A percentile compares a stretch with the other conserved stretches of the same genome.
phyloP scores from a whole-genome alignment of 2,888 invertebrate species.

The Agrotis segetum region DNA sequence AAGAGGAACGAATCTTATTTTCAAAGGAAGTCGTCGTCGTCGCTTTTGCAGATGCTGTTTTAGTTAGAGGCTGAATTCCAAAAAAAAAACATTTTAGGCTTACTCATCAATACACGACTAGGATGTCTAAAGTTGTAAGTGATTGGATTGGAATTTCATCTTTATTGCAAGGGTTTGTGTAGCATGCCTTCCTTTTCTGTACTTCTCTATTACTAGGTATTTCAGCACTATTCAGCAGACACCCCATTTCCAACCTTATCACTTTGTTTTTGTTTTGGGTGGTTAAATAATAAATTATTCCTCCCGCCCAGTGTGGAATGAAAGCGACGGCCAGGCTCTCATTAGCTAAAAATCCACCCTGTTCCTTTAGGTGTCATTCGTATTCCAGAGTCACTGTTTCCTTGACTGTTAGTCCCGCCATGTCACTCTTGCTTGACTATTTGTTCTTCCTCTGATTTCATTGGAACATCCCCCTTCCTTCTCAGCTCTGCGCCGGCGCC shows the following conservation, averaged over 20 bases:
- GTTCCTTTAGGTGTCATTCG: too few relatives aligned
- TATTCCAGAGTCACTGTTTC: too few relatives aligned
- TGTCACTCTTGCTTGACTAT: too few relatives aligned
- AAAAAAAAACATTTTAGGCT: background rate
- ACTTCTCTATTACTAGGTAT: background rate
- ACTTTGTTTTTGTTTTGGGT: too few relatives aligned
- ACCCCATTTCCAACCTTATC: background rate
- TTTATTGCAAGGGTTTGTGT: background rate
- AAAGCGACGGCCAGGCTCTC: too few relatives aligned
- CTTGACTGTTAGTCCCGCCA: too few relatives aligned
- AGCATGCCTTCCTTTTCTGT: background rate
- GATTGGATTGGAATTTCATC: background rate
- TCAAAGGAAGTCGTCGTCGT: background rate
- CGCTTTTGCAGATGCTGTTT: background rate
- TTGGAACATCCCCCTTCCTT: conserved; percentile 32
- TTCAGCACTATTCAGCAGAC: too few relatives aligned
- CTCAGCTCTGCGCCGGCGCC: conserved; percentile 33
- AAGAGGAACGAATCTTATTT: background rate
- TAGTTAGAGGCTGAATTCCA: background rate
- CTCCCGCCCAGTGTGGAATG: too few relatives aligned
- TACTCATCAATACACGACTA: background rate
- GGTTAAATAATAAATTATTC: too few relatives aligned
- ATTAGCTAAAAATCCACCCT: too few relatives aligned
- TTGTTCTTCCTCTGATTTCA: background rate
- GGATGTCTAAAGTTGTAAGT: too few relatives aligned